These are phyloP conservation scores for Apis dorsata DNA, from an alignment of 1,140 invertebrate species.

Conservation along the genomic window DNA sequence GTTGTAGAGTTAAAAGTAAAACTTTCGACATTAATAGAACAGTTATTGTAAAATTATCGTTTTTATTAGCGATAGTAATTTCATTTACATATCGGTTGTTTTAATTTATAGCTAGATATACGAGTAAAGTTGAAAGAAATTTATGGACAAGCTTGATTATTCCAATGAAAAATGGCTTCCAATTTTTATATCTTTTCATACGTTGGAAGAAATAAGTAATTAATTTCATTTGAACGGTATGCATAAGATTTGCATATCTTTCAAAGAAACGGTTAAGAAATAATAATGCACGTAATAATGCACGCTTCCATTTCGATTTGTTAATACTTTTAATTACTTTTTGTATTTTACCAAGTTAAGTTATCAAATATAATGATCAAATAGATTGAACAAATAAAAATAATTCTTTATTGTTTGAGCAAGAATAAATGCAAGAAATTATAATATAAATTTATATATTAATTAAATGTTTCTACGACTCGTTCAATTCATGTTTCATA, in stretches of 20 bases:
- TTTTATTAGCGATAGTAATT: not conserved
- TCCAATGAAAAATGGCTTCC: not conserved
- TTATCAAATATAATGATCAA: no score
- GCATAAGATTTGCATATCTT: constrained; percentile 5
- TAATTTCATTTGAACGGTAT: not conserved
- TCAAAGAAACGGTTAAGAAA: not conserved
- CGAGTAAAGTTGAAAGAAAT: not conserved
- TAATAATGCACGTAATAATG: not conserved
- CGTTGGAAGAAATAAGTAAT: not conserved
- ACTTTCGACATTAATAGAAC: not conserved
- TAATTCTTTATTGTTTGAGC: no score
- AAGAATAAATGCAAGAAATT: no score
- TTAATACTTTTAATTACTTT: not conserved
- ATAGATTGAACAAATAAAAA: no score
- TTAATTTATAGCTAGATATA: not conserved
- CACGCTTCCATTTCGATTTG: not conserved
- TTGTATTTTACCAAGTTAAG: no score
- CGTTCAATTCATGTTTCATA: no score
- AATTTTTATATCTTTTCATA: not conserved
- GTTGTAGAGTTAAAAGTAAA: not conserved
- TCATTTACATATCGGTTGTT: not conserved
- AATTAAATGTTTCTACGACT: no score
- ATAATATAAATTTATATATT: no score
- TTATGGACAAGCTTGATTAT: not conserved
- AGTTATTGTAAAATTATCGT: no score